Conservation (phyloP, 1,140 invertebrate species). For the Drosophila yakuba region DNA sequence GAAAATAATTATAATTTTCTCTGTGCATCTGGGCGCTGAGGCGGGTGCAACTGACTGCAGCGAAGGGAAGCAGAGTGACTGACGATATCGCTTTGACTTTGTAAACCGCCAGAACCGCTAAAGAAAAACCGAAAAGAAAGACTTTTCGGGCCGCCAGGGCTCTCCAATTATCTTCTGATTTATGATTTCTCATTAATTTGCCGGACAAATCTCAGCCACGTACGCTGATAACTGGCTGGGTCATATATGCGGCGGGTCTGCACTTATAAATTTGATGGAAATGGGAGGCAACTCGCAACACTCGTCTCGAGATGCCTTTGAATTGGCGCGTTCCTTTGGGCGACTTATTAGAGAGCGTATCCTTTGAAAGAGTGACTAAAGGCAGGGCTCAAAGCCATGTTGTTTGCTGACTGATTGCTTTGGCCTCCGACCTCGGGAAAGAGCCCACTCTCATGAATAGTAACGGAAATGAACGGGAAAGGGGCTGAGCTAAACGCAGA, state of each 20-base stretch:
- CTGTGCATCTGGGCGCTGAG: background rate
- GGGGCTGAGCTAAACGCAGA: slow-evolving; percentile 65
- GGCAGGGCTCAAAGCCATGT: slow-evolving; percentile 55
- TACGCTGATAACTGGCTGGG: slow-evolving; percentile 30
- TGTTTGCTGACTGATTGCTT: slow-evolving; percentile 78
- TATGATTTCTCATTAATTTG: slow-evolving; percentile 63
- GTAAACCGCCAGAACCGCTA: slow-evolving; percentile 21
- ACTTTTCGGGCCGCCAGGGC: slow-evolving; percentile 9
- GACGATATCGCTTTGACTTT: slow-evolving; percentile 53
- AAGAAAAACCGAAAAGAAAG: slow-evolving; percentile 9
- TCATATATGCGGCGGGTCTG: slow-evolving; percentile 1
- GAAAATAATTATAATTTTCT: background rate
- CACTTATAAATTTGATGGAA: slow-evolving; percentile 23
- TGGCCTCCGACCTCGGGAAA: slow-evolving; percentile 30
- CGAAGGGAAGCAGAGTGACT: slow-evolving; percentile 15
- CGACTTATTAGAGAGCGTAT: slow-evolving; percentile 35
- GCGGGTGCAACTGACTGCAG: slow-evolving; percentile 33
- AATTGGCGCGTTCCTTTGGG: slow-evolving; percentile 21
- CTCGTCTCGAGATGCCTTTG: slow-evolving; percentile 47
- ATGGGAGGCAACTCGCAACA: slow-evolving; percentile 9
- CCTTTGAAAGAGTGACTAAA: slow-evolving; percentile 36
- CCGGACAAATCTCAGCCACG: slow-evolving; percentile 33
- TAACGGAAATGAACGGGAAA: slow-evolving; percentile 48
- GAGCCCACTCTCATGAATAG: slow-evolving; percentile 27
- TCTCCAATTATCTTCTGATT: slow-evolving; percentile 58